These are phyloP conservation scores for Phrynosoma platyrhinos DNA, from an alignment of 2,113 vertebrate genomes.

Conservation along the genomic window DNA sequence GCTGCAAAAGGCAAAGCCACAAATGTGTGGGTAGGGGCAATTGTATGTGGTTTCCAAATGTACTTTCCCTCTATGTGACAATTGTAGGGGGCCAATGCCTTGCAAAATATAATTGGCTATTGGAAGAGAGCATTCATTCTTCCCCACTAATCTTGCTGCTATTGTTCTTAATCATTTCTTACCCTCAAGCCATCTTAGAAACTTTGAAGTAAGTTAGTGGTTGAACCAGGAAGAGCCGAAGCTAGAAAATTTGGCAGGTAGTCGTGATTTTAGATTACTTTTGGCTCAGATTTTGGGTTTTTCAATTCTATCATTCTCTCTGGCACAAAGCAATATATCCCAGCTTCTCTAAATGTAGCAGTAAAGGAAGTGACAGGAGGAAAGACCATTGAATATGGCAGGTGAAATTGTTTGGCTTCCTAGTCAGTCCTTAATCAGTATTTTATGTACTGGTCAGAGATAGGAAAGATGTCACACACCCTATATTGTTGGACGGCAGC, in stretches of 20 bases:
- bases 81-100: no score
- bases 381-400: not conserved
- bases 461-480: no score
- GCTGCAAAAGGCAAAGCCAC: no score
- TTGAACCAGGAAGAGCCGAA: not conserved
- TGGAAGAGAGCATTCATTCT: not conserved
- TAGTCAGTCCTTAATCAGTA: not conserved
- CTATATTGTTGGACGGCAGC: not conserved
- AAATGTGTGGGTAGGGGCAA: no score
- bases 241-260: not conserved
- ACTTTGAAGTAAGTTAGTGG: not conserved
- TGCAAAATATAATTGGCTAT: not conserved
- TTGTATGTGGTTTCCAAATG: not conserved
- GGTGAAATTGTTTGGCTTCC: not conserved
- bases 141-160: not conserved
- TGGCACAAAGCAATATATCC: not conserved
- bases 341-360: no score
- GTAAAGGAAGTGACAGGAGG: not conserved
- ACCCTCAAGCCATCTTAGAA: not conserved
- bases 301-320: not conserved
- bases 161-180: not conserved
- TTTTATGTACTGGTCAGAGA: not conserved
- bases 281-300: not conserved
- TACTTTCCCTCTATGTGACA: not conserved
- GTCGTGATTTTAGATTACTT: not conserved